Base-by-base conservation (phyloP, 2,797 vertebrate species). In the Premnoplex brunnescens region DNA sequence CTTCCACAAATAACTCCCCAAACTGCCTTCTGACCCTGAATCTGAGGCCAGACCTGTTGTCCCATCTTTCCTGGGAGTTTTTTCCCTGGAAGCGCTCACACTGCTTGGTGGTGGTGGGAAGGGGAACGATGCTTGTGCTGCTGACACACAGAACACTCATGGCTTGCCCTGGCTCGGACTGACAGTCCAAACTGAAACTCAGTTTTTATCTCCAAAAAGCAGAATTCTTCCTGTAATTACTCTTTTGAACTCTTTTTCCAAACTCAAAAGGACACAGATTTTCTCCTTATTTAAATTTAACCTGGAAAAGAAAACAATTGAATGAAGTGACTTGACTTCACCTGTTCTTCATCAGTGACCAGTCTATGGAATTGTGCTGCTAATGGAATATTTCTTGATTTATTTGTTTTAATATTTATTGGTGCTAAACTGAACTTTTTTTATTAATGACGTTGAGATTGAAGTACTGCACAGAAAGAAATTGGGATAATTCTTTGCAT, bases 311-410 rank as follows among this genome's bases (percentile, higher is more conserved):
- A 8, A 44, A 66, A 44, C 4, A 24, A 63, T 58, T 4, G 3
- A 72, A 28, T 23, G 36, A 91, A 72, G 44, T 28, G 32, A 17
- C 55, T n/a, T 55, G 39, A 49, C 72, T 77, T 80, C 32, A 75
- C 51, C 75, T 59, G 34, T 68, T 94, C 69, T 79, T 59, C 71
- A 8, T 72, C 64, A 86, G 81, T 68, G 51, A 36, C 69, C 89
- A 18, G 74, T 85, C 83, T 93, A 74, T 83, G 84, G 62, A 85
- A 85, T 63, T 90, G 78, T 76, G 55, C 76, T 87, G 56, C 37
- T 77, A 77, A 89, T 24, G 67, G 86, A 88, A 56, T 74, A 74
- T 73, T 64, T 85, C 79, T 48, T 88, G 72, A 66, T 84, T 76
- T 19, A 54, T 30, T 69, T 21, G 43, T 7, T 30, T 63, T 34